These are phyloP conservation scores for Sebastes oblongus DNA, from an alignment of 2,797 vertebrate genomes.

Conservation along the genomic window DNA sequence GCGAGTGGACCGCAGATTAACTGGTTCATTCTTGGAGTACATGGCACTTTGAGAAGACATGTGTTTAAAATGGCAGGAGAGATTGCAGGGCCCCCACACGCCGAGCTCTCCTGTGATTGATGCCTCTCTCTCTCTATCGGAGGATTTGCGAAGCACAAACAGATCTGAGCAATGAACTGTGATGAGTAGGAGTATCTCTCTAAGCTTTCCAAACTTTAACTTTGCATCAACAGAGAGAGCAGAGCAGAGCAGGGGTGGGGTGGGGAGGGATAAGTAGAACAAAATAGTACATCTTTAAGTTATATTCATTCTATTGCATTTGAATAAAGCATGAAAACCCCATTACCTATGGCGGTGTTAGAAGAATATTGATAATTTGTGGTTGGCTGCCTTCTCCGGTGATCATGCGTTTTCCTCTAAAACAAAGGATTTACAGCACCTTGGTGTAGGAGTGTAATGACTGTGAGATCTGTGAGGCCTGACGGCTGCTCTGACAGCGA, in stretches of 20 bases:
- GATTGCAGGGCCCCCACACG: constrained; percentile 69
- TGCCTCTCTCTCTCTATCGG: constrained; percentile 78
- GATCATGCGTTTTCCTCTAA: constrained; percentile 72
- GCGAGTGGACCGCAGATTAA: constrained; percentile 74
- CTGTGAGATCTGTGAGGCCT: constrained; percentile 66
- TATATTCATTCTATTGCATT: constrained; percentile 31
- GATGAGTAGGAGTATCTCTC: constrained; percentile 77
- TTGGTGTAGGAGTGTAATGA: constrained; percentile 70
- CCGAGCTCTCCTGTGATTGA: constrained; percentile 72
- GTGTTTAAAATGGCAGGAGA: constrained; percentile 77
- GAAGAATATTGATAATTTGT: constrained; percentile 63
- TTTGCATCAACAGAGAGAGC: constrained; percentile 60
- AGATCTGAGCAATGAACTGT: constrained; percentile 81
- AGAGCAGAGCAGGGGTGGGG: neutral
- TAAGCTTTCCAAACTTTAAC: constrained; percentile 71
- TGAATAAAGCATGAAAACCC: neutral
- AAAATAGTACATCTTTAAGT: constrained; percentile 34
- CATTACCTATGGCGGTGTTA: constrained; percentile 3
- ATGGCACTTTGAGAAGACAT: constrained; percentile 71
- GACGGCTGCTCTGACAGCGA: constrained; percentile 69
- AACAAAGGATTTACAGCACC: constrained; percentile 77
- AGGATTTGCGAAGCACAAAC: constrained; percentile 84
- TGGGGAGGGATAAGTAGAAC: constrained; percentile 7
- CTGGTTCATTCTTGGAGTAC: constrained; percentile 65
- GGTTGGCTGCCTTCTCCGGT: constrained; percentile 55